A percentile compares a stretch with the other conserved stretches of the same genome.
phyloP scores from a whole-genome alignment of 2,797 vertebrate genomes.

The Allobates femoralis region DNA sequence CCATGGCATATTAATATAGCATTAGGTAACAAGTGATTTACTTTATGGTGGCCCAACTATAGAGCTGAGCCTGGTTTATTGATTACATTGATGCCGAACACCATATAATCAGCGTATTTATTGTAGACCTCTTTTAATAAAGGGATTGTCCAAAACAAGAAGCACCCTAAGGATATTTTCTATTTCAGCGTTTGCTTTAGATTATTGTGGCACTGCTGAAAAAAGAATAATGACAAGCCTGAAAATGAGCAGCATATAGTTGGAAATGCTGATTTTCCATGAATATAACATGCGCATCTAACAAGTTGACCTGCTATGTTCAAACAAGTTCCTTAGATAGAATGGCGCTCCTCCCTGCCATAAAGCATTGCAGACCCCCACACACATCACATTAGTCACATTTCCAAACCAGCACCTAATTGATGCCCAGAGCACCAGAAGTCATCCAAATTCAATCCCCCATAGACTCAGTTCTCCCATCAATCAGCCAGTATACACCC shows the following conservation, averaged over 20 bases:
- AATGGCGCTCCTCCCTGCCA: not conserved
- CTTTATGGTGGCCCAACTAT: not conserved
- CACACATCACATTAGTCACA: constrained; percentile 41
- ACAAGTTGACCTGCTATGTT: constrained; percentile 16
- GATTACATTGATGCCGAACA: not conserved
- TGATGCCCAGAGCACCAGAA: constrained; percentile 56
- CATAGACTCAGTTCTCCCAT: constrained; percentile 45
- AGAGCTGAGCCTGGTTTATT: not conserved
- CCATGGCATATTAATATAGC: not conserved
- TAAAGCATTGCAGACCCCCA: constrained; percentile 2
- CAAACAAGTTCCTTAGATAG: not conserved
- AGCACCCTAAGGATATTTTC: not conserved
- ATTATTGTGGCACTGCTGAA: not conserved
- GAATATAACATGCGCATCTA: constrained; percentile 6
- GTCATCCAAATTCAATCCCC: constrained; percentile 52
- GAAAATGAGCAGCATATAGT: not conserved
- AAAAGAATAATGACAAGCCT: not conserved
- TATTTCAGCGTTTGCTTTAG: not conserved
- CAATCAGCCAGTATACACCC: constrained; percentile 39
- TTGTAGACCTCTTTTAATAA: not conserved
- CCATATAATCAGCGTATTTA: not conserved
- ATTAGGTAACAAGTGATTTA: not conserved
- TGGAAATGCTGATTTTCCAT: not conserved
- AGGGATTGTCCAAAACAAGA: not conserved
- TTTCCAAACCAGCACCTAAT: constrained; percentile 62